Evolutionary conservation across 2,888 invertebrate genomes (phyloP), one percentile per base, ranked within the genome.

Genomic region (Rutpela maculata): DNA sequence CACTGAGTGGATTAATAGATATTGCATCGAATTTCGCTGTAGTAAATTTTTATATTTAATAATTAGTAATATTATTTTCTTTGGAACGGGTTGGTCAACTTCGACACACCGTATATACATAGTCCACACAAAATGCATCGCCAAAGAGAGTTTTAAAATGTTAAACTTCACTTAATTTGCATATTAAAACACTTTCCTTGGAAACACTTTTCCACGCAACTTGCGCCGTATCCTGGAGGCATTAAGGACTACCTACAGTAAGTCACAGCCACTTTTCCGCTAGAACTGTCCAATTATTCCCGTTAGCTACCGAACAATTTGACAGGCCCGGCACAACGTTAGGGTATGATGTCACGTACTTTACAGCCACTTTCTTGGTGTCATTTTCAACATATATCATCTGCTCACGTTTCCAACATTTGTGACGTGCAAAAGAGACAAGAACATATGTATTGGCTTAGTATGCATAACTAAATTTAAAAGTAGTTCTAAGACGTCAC

Each of bases 361-460:
- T 79, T 76, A 81, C 78, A 76, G 76, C 76, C 77, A 78, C 76
- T 80, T 79, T 79, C 78, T 60, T 67, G 74, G 56, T 77, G 78
- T 80, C 67, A 70, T 74, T 72, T 65, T 50, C 43, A 50, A 50
- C 66, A 73, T 76, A 76, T 67, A 78, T 76, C 77, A 78, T 74
- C 74, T 56, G 77, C 72, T 77, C 79, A 77, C 78, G 78, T 79
- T 56, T 63, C 50, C 50, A 68, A 74, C 77, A 76, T 80, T 78
- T 77, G 68, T 69, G 69, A 75, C 76, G 69, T 76, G 72, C 71
- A 65, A 75, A 76, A 76, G 76, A 56, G 62, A 68, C 63, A 69
- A 50, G 18, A 69, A 72, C 67, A 66, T 67, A 76, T 71, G 73
- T 76, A 72, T 63, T 31, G 72, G 63, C 35, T 72, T 72, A 63